Conservation (phyloP, 2,113 vertebrate species). For the Dolichotis patagonum region DNA sequence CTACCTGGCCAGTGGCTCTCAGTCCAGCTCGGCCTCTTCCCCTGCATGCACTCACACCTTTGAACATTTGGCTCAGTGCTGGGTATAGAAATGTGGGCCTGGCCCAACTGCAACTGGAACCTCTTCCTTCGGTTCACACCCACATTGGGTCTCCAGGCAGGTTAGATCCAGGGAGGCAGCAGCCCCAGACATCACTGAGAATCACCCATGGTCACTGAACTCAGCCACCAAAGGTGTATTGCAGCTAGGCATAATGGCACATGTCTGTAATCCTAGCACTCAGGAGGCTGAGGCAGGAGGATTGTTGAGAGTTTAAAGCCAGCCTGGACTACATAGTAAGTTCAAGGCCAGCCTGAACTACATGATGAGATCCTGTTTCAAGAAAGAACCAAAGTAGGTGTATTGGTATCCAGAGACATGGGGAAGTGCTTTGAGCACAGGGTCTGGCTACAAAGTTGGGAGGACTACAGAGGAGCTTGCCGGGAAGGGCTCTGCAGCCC, state of each 20-base stretch:
- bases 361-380: neutral
- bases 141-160: rapidly evolving
- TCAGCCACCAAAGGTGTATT: neutral
- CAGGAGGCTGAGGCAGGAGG: neutral
- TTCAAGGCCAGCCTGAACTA: neutral
- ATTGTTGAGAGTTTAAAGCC: neutral
- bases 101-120: neutral
- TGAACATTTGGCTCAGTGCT: neutral
- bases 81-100: neutral
- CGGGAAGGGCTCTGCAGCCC: neutral
- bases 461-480: neutral
- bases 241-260: neutral
- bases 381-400: neutral
- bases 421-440: neutral
- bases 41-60: neutral
- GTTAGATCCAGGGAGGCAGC: neutral
- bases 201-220: neutral
- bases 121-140: neutral
- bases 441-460: neutral
- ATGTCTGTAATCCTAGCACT: neutral
- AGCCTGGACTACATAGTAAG: neutral
- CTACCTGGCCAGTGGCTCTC: neutral
- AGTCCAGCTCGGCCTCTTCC: neutral
- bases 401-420: neutral
- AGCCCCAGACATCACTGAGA: neutral